These are phyloP conservation scores for Drosophila anomalata DNA, from an alignment of 2,888 invertebrate species.

Conservation along the genomic window DNA sequence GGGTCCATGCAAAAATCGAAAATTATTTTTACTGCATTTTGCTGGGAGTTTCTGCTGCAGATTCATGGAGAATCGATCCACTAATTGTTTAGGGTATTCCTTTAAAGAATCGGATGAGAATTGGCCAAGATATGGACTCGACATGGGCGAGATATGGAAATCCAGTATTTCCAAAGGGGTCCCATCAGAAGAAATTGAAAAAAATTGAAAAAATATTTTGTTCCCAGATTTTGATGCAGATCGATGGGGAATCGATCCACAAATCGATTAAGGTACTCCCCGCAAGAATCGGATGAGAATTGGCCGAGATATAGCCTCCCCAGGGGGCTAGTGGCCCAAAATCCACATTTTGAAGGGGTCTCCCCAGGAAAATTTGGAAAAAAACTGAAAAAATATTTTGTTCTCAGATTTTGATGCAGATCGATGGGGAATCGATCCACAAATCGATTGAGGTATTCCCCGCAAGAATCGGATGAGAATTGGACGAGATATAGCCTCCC, in stretches of 20 bases:
- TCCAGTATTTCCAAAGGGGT: no score
- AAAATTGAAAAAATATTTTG: neutral
- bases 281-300: neutral
- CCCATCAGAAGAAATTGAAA: no score
- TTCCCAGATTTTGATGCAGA: neutral
- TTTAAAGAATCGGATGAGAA: no score
- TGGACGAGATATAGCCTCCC: neutral
- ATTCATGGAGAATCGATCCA: no score
- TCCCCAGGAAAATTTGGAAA: neutral
- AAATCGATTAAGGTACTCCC: neutral
- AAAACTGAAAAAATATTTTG: no score
- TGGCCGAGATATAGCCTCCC: neutral
- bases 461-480: neutral
- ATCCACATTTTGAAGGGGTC: neutral
- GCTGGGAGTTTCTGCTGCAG: no score
- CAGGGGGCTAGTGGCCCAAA: neutral
- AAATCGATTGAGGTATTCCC: neutral
- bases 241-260: neutral
- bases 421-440: neutral
- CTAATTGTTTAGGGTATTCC: no score
- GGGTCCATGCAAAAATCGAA: no score
- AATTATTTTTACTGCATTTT: no score
- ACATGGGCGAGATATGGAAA: no score
- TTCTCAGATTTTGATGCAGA: neutral
- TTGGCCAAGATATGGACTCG: no score